Conservation (phyloP, 2,113 vertebrate genomes). For the Leiothrix lutea region DNA sequence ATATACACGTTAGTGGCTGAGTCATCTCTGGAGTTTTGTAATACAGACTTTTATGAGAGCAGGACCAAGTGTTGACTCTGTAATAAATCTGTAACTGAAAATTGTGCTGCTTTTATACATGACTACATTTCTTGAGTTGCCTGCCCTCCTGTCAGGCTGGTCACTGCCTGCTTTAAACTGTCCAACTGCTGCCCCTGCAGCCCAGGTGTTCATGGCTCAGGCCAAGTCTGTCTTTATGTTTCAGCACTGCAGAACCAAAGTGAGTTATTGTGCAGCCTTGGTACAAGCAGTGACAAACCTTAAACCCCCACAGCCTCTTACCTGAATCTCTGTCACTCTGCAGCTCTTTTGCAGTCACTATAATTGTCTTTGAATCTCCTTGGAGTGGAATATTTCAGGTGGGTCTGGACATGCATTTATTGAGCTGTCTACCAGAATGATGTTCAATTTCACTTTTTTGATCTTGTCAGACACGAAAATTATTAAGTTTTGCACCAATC, state of each 20-base stretch:
- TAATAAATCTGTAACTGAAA: not conserved
- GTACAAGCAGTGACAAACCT: not conserved
- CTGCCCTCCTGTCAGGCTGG: not conserved
- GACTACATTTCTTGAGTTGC: not conserved
- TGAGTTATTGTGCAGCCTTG: not conserved
- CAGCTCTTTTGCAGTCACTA: not conserved
- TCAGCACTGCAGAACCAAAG: not conserved
- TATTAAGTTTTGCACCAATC: not conserved
- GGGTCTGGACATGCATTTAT: not conserved
- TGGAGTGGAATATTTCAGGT: not conserved
- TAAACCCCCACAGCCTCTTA: not conserved
- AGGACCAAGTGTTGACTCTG: not conserved
- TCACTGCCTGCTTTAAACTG: not conserved
- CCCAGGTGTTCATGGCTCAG: not conserved
- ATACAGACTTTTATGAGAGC: not conserved
- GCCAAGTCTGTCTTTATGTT: not conserved
- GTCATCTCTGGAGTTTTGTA: not conserved
- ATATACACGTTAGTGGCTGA: not conserved
- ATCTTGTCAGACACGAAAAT: not conserved
- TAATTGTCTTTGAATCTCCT: not conserved
- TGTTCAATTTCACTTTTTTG: not conserved
- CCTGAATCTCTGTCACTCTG: not conserved
- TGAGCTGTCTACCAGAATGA: not conserved
- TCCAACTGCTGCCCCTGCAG: not conserved
- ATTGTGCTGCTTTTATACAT: not conserved